Conservation (phyloP, 1,140 invertebrate genomes). For the Pantala flavescens region DNA sequence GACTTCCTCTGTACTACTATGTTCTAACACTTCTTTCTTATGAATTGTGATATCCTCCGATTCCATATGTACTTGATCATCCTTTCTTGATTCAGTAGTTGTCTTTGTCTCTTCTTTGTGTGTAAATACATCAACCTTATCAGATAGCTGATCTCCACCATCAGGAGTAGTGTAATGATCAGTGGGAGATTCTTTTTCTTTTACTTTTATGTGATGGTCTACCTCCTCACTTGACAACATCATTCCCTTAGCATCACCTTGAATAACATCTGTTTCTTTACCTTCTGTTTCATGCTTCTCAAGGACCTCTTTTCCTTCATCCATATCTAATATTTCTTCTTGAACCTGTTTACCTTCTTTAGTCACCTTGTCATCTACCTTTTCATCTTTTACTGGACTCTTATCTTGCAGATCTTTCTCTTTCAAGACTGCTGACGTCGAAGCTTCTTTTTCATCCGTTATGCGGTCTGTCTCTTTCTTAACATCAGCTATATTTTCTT, state of each 20-base stretch:
- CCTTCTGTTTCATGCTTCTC: not conserved
- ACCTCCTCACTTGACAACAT: constrained; percentile 14
- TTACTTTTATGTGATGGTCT: constrained; percentile 12
- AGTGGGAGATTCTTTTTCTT: constrained; percentile 10
- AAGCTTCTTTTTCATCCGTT: constrained; percentile 18
- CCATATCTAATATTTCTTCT: constrained; percentile 17
- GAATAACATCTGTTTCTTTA: constrained; percentile 21
- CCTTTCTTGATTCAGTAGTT: not conserved
- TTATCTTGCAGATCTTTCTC: constrained; percentile 6
- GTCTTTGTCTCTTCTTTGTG: constrained; percentile 22
- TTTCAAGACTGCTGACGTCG: not conserved
- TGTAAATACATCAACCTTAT: constrained; percentile 8
- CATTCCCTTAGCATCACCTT: constrained; percentile 23
- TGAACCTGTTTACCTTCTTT: constrained; percentile 16
- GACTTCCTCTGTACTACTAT: constrained; percentile 18
- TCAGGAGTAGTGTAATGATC: constrained; percentile 5
- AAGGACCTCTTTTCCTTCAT: constrained; percentile 17
- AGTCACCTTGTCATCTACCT: constrained; percentile 6
- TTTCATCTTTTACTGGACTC: constrained; percentile 17
- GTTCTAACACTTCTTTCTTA: constrained; percentile 9
- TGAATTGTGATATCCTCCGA: not conserved
- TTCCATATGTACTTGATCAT: not conserved
- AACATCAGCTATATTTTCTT: constrained; percentile 19
- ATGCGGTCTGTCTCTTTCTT: constrained; percentile 18
- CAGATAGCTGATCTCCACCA: not conserved